phyloP scores from a whole-genome alignment of 2,888 invertebrate species.

The Tipula confusa region DNA sequence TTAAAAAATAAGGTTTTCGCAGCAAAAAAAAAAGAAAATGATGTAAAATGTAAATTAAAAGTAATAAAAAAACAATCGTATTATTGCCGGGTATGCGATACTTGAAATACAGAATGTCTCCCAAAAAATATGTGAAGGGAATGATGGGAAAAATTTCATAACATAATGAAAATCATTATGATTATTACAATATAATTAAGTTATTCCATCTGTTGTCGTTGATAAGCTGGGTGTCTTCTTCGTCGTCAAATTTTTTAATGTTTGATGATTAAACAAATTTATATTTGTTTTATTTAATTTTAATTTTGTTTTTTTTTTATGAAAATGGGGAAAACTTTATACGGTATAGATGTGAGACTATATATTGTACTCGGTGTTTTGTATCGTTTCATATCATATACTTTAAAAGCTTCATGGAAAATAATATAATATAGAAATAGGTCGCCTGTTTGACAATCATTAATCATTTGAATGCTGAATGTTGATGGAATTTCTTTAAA shows the following conservation, averaged over 20 bases:
- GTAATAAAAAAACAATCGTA: background rate
- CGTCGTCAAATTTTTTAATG: background rate
- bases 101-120: background rate
- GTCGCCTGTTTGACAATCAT: no score
- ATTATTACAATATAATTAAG: conserved; percentile 25
- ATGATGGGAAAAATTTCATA: background rate
- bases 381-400: no score
- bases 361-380: no score
- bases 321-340: background rate
- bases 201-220: conserved; percentile 9
- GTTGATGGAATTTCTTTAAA: no score
- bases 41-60: conserved; percentile 13
- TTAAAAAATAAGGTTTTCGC: no score
- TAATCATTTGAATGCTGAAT: no score
- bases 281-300: background rate
- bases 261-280: background rate
- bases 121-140: background rate
- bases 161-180: conserved; percentile 3
- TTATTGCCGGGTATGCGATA: background rate
- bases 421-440: no score
- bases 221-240: conserved; percentile 1
- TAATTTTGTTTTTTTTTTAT: background rate
- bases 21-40: background rate
- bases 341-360: no score
- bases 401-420: no score